Base-by-base conservation (phyloP, 2,797 vertebrate genomes). In the Cynodonichthys magdalenae region DNA sequence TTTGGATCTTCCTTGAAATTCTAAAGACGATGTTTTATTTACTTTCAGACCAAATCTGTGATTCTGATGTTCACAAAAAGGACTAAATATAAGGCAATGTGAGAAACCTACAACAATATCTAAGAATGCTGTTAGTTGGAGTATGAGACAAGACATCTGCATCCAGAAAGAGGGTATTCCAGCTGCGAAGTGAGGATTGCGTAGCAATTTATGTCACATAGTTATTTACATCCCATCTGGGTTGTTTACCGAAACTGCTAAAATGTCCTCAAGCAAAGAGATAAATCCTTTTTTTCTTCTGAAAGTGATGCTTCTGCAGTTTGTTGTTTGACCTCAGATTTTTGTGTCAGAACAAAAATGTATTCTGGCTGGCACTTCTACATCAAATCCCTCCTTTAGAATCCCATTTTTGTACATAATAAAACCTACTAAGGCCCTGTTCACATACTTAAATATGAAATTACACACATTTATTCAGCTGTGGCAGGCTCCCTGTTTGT, bases 61-160 rank as follows among this genome's bases (percentile, higher is more conserved):
- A 67, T 68, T 68, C 64, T 47, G 59, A 58, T 60, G 41, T 65
- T 77, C 68, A 63, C 39, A 61, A 77, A 71, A 85, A 36, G 29
- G 66, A 39, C 41, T 63, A 65, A 75, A 17, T 51, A 46, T 48
- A 60, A 46, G 47, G 63, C 59, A 79, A 75, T 70, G 63, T 46
- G 36, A 59, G 68, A 77, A 58, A 74, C 62, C 55, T 5, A 28
- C 68, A 52, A 74, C 55, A 71, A 67, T 34, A 57, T 58, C 20
- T 45, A 70, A 65, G 46, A 71, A 39, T 42, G 39, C 39, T 66
- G 73, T 59, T 85, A 79, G 83, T 70, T 79, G 52, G 66, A 66
- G 69, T 70, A 82, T 82, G 65, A 74, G 44, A 72, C 34, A 56
- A 74, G 73, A 75, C 56, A 85, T 76, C 71, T 79, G 75, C 69